These are phyloP conservation scores for Cyprinodon tularosa DNA, from an alignment of 2,113 vertebrate species.

Conservation along the genomic window DNA sequence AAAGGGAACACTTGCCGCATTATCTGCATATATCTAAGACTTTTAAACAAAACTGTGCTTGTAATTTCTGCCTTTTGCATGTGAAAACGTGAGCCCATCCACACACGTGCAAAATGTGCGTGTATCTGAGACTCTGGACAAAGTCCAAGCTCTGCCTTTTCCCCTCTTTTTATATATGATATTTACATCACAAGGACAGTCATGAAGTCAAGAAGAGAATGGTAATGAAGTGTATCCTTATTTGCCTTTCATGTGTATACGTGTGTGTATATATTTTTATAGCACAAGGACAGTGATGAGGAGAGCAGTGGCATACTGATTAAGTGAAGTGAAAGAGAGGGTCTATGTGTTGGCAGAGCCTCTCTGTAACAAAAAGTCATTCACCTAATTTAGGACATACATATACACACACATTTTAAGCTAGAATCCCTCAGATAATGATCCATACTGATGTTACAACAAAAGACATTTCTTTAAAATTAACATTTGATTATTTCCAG, in stretches of 20 bases:
- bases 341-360: conserved; percentile 70
- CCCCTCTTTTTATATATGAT: conserved; percentile 35
- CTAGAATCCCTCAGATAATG: conserved; percentile 19
- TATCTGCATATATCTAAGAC: conserved; percentile 4
- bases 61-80: background rate
- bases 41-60: conserved; percentile 8
- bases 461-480: conserved; percentile 12
- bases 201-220: conserved; percentile 50
- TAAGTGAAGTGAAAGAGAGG: conserved; percentile 68
- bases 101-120: background rate
- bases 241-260: conserved; percentile 32
- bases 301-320: conserved; percentile 71
- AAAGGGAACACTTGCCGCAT: conserved; percentile 16
- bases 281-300: conserved; percentile 73
- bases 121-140: conserved; percentile 28
- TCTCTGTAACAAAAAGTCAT: conserved; percentile 71
- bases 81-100: background rate
- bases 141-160: conserved; percentile 32
- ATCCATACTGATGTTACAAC: background rate
- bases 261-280: conserved; percentile 58
- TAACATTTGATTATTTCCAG: conserved; percentile 21
- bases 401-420: conserved; percentile 18
- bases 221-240: conserved; percentile 43
- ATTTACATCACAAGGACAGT: conserved; percentile 64
- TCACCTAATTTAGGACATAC: conserved; percentile 69